Evolutionary conservation across 2,113 vertebrate genomes (phyloP), one percentile per base, ranked within the genome.

Genomic region (Empidonax traillii): DNA sequence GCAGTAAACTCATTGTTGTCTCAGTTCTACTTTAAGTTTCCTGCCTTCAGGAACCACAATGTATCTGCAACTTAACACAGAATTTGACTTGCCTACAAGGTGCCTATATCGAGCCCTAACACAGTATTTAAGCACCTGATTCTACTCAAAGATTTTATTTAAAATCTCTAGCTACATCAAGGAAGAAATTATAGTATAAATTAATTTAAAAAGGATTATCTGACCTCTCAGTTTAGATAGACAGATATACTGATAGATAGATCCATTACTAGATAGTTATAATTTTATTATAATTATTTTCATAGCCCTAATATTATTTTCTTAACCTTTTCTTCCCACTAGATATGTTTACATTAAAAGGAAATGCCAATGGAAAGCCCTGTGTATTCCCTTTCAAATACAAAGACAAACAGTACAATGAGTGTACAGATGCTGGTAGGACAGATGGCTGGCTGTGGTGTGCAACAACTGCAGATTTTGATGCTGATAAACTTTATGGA

Each of bases 331-430:
- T 19, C 88, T 81, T 73, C 47, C 71, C 79, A 82, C 22, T 89
- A 99, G 99, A 98, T 87, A 94, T 97, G 31, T 99, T 98, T 96
- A 98, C 98, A 2, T 81, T 99, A 37, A 95, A 59, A 63, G 99
- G 99, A 43, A 99, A 99, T 80, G 91, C 98, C 8, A 98, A 98
- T 3, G 99, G 99, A 56, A 93, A 75, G 5, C 97, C 98, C 7
- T 99, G 99, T 81, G 97, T 98, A n/a, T 99, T 99, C 87, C 99
- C 99, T 12, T 99, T 99, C 94, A 99, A 98, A 94, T 99, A 98
- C 61, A 1, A 6, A 1, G 93, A 96, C 6, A 98, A 98, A 74
- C 98, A 98, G 98, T 98, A 98, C 4, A 95, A 97, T 1, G 98
- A 99, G 27, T 99, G 99, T 94, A 99, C 98, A 3, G 75, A 65